These are phyloP conservation scores for Cheumatopsyche charites DNA, from an alignment of 1,140 invertebrate genomes.

Conservation along the genomic window DNA sequence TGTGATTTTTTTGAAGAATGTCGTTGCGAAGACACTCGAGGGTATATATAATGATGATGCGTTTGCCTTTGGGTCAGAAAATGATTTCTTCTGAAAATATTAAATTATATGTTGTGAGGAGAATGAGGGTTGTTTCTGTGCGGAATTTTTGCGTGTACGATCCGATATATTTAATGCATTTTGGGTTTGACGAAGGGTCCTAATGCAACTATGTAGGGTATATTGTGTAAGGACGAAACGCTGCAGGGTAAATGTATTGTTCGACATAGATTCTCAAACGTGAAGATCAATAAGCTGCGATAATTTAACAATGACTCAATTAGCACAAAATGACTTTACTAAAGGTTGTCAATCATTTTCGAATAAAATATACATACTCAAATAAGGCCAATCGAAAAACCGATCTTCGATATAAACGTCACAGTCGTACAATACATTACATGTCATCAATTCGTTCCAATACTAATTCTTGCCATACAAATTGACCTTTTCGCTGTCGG, in stretches of 20 bases:
- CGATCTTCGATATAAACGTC: too few species aligned
- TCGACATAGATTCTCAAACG: slow-evolving; percentile 22
- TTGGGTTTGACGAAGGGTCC: slow-evolving; percentile 19
- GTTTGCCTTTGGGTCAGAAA: background rate
- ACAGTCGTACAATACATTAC: too few species aligned
- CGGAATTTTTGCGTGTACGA: background rate
- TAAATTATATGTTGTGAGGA: background rate
- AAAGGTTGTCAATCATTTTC: too few species aligned
- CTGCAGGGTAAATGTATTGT: slow-evolving; percentile 7
- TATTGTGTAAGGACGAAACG: background rate
- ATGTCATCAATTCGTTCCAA: too few species aligned
- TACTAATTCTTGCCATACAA: too few species aligned
- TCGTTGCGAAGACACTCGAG: background rate
- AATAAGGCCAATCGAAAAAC: too few species aligned
- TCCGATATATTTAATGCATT: slow-evolving; percentile 16
- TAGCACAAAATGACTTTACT: too few species aligned
- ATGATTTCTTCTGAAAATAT: background rate
- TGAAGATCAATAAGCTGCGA: too few species aligned
- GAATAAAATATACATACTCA: too few species aligned
- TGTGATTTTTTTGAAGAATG: background rate
- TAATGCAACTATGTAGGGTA: slow-evolving; percentile 16
- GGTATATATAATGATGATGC: background rate
- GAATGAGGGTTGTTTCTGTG: background rate
- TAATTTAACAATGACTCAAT: too few species aligned
- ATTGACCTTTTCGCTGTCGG: too few species aligned